These are phyloP conservation scores for Paralinhomoeus sp. DNA, from an alignment of 2,888 invertebrate genomes.

Conservation along the genomic window DNA sequence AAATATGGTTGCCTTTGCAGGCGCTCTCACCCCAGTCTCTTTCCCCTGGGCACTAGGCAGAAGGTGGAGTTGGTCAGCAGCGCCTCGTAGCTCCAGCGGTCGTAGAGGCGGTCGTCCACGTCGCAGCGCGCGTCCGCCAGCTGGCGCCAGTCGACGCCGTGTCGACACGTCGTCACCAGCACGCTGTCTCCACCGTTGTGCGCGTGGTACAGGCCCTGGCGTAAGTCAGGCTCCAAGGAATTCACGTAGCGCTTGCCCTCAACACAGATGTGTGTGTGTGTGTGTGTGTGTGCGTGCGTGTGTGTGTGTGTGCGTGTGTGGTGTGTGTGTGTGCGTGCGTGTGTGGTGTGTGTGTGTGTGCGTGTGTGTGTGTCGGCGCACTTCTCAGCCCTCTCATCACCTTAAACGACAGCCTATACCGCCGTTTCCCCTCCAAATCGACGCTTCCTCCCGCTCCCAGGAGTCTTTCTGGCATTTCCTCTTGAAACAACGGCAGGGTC, in stretches of 20 bases:
- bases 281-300: too few species aligned
- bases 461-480: slow-evolving; percentile 33
- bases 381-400: too few species aligned
- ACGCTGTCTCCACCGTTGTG: slow-evolving; percentile 74
- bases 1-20: too few species aligned
- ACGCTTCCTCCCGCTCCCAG: too few species aligned
- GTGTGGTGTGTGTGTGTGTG: too few species aligned
- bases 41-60: slow-evolving; percentile 86
- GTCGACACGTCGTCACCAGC: slow-evolving; percentile 85
- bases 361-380: too few species aligned
- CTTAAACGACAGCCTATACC: too few species aligned
- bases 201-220: slow-evolving; percentile 88
- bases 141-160: slow-evolving; percentile 93
- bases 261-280: too few species aligned
- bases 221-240: slow-evolving; percentile 89
- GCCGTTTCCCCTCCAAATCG: too few species aligned
- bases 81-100: slow-evolving; percentile 87
- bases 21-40: slow-evolving; percentile 85
- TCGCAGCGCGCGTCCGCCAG: slow-evolving; percentile 85
- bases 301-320: too few species aligned
- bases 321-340: too few species aligned
- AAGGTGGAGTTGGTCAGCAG: slow-evolving; percentile 85
- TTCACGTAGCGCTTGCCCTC: slow-evolving; percentile 68
- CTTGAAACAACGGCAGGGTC: slow-evolving; percentile 52
- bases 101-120: slow-evolving; percentile 83